phyloP scores from a whole-genome alignment of 2,797 vertebrate genomes.

The Apogon hyalosoma region DNA sequence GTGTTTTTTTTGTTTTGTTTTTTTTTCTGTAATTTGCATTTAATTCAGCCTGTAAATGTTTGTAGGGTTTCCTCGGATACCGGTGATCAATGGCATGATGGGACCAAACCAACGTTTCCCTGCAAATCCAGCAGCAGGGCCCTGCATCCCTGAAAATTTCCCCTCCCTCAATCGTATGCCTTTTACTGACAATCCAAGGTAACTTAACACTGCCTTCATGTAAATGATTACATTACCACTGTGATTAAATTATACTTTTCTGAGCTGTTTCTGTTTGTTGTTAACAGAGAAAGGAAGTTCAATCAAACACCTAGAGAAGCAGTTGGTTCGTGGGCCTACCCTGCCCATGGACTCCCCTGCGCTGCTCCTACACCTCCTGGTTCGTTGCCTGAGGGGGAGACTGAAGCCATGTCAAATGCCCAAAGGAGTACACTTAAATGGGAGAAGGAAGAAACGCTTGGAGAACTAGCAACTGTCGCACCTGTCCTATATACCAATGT shows the following conservation, averaged over 20 bases:
- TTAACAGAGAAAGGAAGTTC: slow-evolving; percentile 91
- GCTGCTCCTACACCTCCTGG: slow-evolving; percentile 67
- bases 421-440: slow-evolving; percentile 98
- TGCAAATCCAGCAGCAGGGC: slow-evolving; percentile 86
- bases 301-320: slow-evolving; percentile 90
- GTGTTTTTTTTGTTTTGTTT: not conserved
- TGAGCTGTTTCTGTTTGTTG: slow-evolving; percentile 14
- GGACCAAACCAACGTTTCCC: slow-evolving; percentile 90
- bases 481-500: slow-evolving; percentile 98
- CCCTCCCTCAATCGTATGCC: slow-evolving; percentile 89
- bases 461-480: slow-evolving; percentile 96
- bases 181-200: slow-evolving; percentile 92
- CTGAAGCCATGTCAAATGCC: slow-evolving; percentile 95
- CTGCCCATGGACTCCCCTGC: slow-evolving; percentile 60
- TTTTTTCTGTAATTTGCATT: not conserved
- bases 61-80: slow-evolving; percentile 93
- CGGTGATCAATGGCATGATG: slow-evolving; percentile 95
- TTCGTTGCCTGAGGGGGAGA: slow-evolving; percentile 81
- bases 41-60: slow-evolving; percentile 11
- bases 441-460: slow-evolving; percentile 98
- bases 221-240: not conserved
- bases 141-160: slow-evolving; percentile 86
- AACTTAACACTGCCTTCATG: slow-evolving; percentile 26
- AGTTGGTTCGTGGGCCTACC: slow-evolving; percentile 86
- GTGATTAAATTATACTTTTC: not conserved